Evolutionary conservation across 2,113 vertebrate genomes (phyloP).

Genomic region (Mionectes macconnelli): DNA sequence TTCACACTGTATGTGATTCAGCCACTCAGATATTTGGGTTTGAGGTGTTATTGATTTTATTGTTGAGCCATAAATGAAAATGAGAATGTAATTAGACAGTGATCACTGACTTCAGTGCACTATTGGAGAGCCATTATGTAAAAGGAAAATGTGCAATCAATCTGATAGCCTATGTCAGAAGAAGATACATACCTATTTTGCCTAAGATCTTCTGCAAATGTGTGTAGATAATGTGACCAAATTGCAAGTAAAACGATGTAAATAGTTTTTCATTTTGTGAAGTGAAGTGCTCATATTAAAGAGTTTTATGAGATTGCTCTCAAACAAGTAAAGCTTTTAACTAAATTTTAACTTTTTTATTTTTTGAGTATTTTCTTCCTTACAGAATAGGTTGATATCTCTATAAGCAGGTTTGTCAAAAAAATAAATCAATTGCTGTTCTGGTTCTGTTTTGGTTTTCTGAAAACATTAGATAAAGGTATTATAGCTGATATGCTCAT

Average conservation of each 20-base stretch:
- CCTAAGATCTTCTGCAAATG: slow-evolving; percentile 53
- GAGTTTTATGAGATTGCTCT: slow-evolving; percentile 77
- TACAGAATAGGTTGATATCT: background rate
- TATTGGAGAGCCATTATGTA: slow-evolving; percentile 52
- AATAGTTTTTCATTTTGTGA: slow-evolving; percentile 79
- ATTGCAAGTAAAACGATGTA: slow-evolving; percentile 69
- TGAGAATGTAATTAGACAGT: slow-evolving; percentile 71
- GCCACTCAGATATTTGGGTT: slow-evolving; percentile 34
- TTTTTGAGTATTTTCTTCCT: slow-evolving; percentile 56
- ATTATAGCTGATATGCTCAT: slow-evolving; percentile 23
- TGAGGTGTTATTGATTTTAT: slow-evolving; percentile 62
- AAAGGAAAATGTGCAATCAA: slow-evolving; percentile 63
- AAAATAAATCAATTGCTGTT: background rate
- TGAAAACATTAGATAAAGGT: background rate
- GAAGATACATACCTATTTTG: slow-evolving; percentile 50
- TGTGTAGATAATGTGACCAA: slow-evolving; percentile 69
- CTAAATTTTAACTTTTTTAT: slow-evolving; percentile 57
- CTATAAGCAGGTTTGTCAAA: slow-evolving; percentile 42
- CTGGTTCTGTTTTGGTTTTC: slow-evolving; percentile 39
- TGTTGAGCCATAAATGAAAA: slow-evolving; percentile 77
- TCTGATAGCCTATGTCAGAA: slow-evolving; percentile 52
- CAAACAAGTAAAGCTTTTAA: slow-evolving; percentile 64
- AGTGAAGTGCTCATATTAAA: slow-evolving; percentile 76
- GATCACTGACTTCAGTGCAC: slow-evolving; percentile 61
- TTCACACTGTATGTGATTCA: slow-evolving; percentile 45